Evolutionary conservation across 2,113 vertebrate genomes (phyloP).

Genomic region (Cygnus buccinator): DNA sequence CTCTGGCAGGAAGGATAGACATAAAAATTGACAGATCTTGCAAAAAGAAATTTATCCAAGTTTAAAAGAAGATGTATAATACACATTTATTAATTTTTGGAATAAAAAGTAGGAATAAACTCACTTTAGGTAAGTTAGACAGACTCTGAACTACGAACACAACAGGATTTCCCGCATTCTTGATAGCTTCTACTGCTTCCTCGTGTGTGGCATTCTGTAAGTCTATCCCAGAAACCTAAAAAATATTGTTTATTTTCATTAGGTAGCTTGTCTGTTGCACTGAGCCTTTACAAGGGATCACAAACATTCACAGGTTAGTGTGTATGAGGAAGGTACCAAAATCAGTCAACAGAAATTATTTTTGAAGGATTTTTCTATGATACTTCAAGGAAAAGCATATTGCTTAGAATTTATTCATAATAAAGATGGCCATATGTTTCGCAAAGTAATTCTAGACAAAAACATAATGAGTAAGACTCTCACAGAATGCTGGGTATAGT

Average conservation of each 20-base stretch:
- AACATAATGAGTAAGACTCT: not conserved
- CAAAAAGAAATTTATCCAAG: not conserved
- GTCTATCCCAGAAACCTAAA: conserved; percentile 90
- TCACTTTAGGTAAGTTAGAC: conserved; percentile 86
- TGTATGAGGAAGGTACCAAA: not conserved
- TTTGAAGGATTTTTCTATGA: not conserved
- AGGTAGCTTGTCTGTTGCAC: not conserved
- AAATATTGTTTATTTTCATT: conserved; percentile 21
- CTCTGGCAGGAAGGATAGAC: not conserved
- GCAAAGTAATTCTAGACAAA: not conserved
- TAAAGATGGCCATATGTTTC: not conserved
- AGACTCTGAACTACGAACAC: conserved; percentile 93
- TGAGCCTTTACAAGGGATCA: not conserved
- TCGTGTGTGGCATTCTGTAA: conserved; percentile 88
- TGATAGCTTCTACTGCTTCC: conserved; percentile 92
- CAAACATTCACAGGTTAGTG: not conserved
- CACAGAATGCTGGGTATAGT: not conserved
- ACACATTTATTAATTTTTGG: not conserved
- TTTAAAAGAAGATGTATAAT: not conserved
- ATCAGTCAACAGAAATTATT: not conserved
- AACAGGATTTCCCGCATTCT: conserved; percentile 87
- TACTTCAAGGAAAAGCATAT: not conserved
- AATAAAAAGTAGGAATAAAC: conserved; percentile 13
- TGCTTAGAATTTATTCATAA: not conserved
- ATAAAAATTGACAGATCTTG: not conserved